A percentile compares a stretch with the other conserved stretches of the same genome.
Conservation (phyloP, 2,113 vertebrate genomes). For the Cebidichthys violaceus region DNA sequence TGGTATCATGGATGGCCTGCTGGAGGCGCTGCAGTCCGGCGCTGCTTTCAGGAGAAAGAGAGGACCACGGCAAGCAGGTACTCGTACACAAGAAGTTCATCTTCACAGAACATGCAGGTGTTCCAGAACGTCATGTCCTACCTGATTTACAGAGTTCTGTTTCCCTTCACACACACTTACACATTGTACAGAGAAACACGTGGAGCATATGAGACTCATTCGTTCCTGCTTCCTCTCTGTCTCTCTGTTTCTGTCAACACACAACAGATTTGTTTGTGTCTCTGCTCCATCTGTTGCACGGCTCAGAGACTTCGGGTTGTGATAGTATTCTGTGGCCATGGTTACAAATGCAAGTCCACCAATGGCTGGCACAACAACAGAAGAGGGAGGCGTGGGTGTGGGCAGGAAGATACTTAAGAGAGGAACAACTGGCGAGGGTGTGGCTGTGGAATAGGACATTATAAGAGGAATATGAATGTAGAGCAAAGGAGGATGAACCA, state of each 20-base stretch:
- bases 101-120: slow-evolving; percentile 32
- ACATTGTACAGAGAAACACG: neutral
- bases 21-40: slow-evolving; percentile 86
- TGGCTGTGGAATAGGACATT: slow-evolving; percentile 33
- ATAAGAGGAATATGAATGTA: slow-evolving; percentile 24
- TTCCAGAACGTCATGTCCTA: slow-evolving; percentile 25
- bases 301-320: slow-evolving; percentile 48
- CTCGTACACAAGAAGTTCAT: slow-evolving; percentile 17
- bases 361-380: slow-evolving; percentile 48
- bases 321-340: slow-evolving; percentile 31
- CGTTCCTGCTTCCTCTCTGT: slow-evolving; percentile 8
- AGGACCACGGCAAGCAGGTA: slow-evolving; percentile 86
- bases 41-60: slow-evolving; percentile 87
- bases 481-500: slow-evolving; percentile 10
- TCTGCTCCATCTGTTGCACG: slow-evolving; percentile 58
- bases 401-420: slow-evolving; percentile 25
- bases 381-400: slow-evolving; percentile 39
- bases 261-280: slow-evolving; percentile 61
- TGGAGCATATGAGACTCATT: slow-evolving; percentile 7
- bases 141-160: slow-evolving; percentile 27
- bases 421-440: slow-evolving; percentile 50
- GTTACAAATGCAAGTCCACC: slow-evolving; percentile 32
- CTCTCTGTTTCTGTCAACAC: slow-evolving; percentile 38
- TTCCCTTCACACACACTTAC: slow-evolving; percentile 22
- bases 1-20: slow-evolving; percentile 86